Conservation (phyloP, 2,888 invertebrate genomes). For the Machimus rusticus region DNA sequence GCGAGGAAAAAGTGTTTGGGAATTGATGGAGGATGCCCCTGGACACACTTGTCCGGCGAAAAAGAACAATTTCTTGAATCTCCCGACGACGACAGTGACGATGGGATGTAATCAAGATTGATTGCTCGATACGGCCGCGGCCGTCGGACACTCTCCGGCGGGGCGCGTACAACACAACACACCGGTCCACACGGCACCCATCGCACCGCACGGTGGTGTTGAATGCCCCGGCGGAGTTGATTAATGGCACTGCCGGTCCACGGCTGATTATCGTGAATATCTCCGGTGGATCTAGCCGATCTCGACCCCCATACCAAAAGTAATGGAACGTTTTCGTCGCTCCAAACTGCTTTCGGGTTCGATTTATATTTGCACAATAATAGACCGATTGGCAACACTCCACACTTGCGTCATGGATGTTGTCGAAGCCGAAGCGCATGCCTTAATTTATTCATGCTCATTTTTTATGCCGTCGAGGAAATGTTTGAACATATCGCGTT, state of each 20-base stretch:
- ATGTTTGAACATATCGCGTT: background rate
- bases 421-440: background rate
- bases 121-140: conserved; percentile 1
- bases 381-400: background rate
- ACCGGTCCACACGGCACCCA: background rate
- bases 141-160: background rate
- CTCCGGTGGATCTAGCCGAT: background rate
- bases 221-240: background rate
- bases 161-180: background rate
- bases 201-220: background rate
- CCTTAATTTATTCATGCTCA: background rate
- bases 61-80: background rate
- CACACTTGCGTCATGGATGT: background rate
- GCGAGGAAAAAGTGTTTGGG: conserved; percentile 24
- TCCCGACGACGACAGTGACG: conserved; percentile 25
- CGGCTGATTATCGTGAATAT: background rate
- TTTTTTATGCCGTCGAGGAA: background rate
- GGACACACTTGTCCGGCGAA: background rate
- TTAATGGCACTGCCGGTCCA: background rate
- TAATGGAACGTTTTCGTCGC: background rate
- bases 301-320: background rate
- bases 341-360: background rate
- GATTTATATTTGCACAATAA: background rate
- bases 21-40: conserved; percentile 31
- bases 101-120: conserved; percentile 39